Conservation (phyloP, 2,113 vertebrate genomes). For the Baryphthengus martii region DNA sequence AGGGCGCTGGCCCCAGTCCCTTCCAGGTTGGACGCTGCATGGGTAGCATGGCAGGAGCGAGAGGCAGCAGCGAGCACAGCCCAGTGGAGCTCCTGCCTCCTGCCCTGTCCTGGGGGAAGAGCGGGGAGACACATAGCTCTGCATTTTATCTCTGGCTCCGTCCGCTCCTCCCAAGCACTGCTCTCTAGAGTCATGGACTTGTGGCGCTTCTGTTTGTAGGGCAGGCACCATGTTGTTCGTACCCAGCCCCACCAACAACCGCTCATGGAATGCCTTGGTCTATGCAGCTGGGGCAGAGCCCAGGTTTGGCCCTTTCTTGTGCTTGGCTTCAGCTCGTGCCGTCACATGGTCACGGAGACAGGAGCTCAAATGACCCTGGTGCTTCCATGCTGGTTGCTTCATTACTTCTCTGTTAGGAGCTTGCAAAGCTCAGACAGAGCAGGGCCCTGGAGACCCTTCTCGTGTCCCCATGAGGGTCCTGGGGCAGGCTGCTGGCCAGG, state of each 20-base stretch:
- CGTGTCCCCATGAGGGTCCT: rapidly evolving
- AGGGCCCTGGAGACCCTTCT: rapidly evolving
- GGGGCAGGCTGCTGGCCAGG: rapidly evolving
- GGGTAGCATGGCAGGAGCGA: rapidly evolving
- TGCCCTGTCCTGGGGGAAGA: rapidly evolving
- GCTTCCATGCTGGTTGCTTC: neutral
- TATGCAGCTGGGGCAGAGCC: neutral
- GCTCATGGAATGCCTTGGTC: neutral
- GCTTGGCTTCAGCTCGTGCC: neutral
- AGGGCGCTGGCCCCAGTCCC: neutral
- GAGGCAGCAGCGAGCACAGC: neutral
- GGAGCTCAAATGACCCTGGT: neutral
- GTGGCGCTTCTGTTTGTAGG: neutral
- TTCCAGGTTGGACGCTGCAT: rapidly evolving
- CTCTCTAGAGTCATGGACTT: neutral
- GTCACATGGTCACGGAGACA: neutral
- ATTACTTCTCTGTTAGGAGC: neutral
- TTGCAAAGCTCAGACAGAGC: neutral
- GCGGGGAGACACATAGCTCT: neutral
- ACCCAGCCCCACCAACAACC: neutral
- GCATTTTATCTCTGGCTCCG: neutral
- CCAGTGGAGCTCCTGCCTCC: neutral
- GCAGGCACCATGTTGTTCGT: neutral
- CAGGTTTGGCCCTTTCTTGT: neutral
- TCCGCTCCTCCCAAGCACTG: neutral